Percentiles rank a stretch among this genome's conserved stretches.
These are phyloP conservation scores for Laspeyria flexula DNA, from an alignment of 2,888 invertebrate genomes.

Conservation along the genomic window DNA sequence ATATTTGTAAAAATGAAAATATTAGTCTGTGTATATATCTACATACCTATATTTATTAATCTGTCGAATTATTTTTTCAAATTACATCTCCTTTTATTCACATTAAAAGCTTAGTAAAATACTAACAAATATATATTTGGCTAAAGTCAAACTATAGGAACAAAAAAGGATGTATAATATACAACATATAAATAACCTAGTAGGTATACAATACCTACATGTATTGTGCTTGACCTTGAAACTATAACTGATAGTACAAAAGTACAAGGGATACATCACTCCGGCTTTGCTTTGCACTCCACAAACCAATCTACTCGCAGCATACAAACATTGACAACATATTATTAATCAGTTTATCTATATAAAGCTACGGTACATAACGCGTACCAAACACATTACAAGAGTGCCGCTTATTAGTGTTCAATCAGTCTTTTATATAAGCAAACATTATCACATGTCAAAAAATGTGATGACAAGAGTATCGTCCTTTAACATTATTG, in stretches of 20 bases:
- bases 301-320: conserved; percentile 1
- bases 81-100: too few relatives aligned
- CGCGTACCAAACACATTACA: conserved; percentile 37
- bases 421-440: conserved; percentile 51
- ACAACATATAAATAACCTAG: conserved; percentile 21
- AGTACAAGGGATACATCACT: conserved; percentile 7
- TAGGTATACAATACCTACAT: conserved; percentile 20
- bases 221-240: conserved; percentile 44
- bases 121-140: too few relatives aligned
- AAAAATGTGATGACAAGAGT: conserved; percentile 45
- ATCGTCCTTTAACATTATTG: not conserved
- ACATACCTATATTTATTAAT: too few relatives aligned
- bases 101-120: not conserved
- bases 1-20: too few relatives aligned
- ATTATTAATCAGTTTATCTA: conserved; percentile 22
- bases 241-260: conserved; percentile 12
- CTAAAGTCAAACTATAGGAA: conserved; percentile 9
- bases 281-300: conserved; percentile 8
- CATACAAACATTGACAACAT: conserved; percentile 10
- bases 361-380: conserved; percentile 16
- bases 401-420: conserved; percentile 31
- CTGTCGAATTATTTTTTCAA: too few relatives aligned
- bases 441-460: conserved; percentile 60
- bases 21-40: too few relatives aligned
- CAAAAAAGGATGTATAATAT: conserved; percentile 13